Evolutionary conservation across 2,797 vertebrate species (phyloP).

Genomic region (Hafferia zeledoni): DNA sequence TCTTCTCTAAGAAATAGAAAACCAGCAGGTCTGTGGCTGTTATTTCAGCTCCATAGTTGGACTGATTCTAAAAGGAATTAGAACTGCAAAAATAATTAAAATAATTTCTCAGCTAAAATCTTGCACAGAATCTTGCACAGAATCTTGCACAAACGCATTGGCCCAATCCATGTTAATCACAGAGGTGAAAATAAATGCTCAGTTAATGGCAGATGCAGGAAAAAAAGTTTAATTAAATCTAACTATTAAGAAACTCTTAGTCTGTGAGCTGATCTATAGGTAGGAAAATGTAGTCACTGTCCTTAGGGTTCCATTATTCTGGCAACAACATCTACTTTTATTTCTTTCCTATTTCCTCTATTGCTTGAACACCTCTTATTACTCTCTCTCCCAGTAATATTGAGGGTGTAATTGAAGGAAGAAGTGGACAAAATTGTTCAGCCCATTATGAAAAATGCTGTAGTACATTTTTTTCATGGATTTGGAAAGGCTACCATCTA

Average conservation of each 20-base stretch:
- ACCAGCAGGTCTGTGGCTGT: not conserved
- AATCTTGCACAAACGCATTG: not conserved
- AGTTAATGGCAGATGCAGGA: slow-evolving; percentile 55
- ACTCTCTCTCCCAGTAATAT: slow-evolving; percentile 11
- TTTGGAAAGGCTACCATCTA: not conserved
- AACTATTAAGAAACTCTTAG: slow-evolving; percentile 48
- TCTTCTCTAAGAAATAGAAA: not conserved
- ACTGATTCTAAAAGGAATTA: not conserved
- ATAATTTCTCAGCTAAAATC: not conserved
- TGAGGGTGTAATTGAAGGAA: slow-evolving; percentile 27
- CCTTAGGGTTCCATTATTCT: slow-evolving; percentile 55
- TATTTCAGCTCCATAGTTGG: not conserved
- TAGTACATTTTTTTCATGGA: not conserved
- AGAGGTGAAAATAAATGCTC: slow-evolving; percentile 50
- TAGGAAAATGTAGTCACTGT: slow-evolving; percentile 48
- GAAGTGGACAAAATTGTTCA: not conserved
- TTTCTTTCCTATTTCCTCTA: slow-evolving; percentile 18
- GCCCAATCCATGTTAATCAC: slow-evolving; percentile 38
- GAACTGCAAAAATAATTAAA: not conserved
- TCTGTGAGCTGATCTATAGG: slow-evolving; percentile 9
- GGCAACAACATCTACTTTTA: slow-evolving; percentile 30
- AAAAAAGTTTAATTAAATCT: slow-evolving; percentile 51
- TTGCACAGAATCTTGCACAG: not conserved
- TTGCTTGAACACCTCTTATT: slow-evolving; percentile 24
- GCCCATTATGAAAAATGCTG: not conserved